These are phyloP conservation scores for Pegoplata infirma DNA, from an alignment of 2,888 invertebrate species.

Conservation along the genomic window DNA sequence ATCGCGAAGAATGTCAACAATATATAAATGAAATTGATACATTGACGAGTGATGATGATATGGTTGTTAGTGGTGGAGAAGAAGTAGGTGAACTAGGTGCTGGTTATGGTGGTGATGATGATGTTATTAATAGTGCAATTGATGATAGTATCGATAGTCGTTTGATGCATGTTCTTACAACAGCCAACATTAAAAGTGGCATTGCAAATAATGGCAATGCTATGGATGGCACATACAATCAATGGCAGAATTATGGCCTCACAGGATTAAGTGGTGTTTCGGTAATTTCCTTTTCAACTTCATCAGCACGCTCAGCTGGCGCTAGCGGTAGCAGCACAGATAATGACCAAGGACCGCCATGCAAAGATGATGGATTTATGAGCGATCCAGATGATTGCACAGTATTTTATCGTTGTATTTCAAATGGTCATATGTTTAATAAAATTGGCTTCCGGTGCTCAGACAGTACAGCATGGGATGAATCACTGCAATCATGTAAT, in stretches of 20 bases:
- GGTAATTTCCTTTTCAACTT: slow-evolving; percentile 75
- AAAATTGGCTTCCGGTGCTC: slow-evolving; percentile 87
- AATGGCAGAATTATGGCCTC: slow-evolving; percentile 73
- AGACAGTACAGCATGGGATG: slow-evolving; percentile 88
- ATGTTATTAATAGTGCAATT: slow-evolving; percentile 64
- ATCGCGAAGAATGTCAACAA: slow-evolving; percentile 83
- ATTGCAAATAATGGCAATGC: slow-evolving; percentile 65
- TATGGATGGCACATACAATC: slow-evolving; percentile 65
- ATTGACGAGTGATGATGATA: slow-evolving; percentile 53
- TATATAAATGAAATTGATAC: slow-evolving; percentile 74
- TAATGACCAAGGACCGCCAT: slow-evolving; percentile 73
- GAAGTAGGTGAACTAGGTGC: slow-evolving; percentile 42
- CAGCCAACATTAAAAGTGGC: slow-evolving; percentile 46
- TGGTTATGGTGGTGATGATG: slow-evolving; percentile 57
- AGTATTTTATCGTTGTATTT: slow-evolving; percentile 88
- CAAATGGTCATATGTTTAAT: slow-evolving; percentile 81
- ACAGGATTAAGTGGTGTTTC: slow-evolving; percentile 75
- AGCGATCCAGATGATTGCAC: slow-evolving; percentile 84
- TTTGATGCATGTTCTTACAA: slow-evolving; percentile 46
- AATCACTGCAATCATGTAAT: slow-evolving; percentile 84
- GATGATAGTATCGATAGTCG: slow-evolving; percentile 65
- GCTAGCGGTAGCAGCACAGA: slow-evolving; percentile 56
- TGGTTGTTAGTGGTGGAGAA: slow-evolving; percentile 65
- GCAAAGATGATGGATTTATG: slow-evolving; percentile 85
- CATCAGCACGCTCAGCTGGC: slow-evolving; percentile 71